Evolutionary conservation across 2,888 invertebrate genomes (phyloP).

Genomic region (Meta bourneti): DNA sequence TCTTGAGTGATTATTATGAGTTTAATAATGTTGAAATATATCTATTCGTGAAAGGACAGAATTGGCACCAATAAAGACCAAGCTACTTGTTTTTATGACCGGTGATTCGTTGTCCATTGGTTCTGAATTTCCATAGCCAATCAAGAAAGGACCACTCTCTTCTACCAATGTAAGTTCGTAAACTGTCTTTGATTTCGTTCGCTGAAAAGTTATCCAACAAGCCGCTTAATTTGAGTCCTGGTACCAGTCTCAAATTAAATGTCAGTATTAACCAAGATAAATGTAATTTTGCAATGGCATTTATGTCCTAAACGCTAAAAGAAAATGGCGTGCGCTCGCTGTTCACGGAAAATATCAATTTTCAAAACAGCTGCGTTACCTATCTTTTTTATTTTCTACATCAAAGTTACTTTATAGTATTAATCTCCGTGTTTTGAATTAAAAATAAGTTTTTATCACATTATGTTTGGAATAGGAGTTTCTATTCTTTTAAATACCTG

Average conservation of each 20-base stretch:
- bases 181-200: slow-evolving; percentile 83
- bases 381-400: no score
- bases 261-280: slow-evolving; percentile 1
- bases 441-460: no score
- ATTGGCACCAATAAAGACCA: slow-evolving; percentile 76
- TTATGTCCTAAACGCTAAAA: slow-evolving; percentile 7
- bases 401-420: no score
- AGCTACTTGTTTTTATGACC: slow-evolving; percentile 76
- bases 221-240: slow-evolving; percentile 70
- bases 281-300: not conserved
- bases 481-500: no score
- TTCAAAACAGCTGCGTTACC: no score
- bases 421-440: no score
- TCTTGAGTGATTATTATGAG: not conserved
- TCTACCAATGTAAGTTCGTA: slow-evolving; percentile 88
- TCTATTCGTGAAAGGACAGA: slow-evolving; percentile 57
- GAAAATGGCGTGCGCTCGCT: slow-evolving; percentile 66
- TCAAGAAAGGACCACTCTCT: slow-evolving; percentile 87
- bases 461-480: no score
- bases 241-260: slow-evolving; percentile 25
- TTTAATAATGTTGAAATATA: slow-evolving; percentile 4
- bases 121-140: slow-evolving; percentile 88
- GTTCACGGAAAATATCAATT: not conserved
- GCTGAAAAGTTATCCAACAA: slow-evolving; percentile 72
- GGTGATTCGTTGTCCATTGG: slow-evolving; percentile 88